Base-by-base conservation (phyloP, 2,888 invertebrate genomes). In the Anarsia innoxiella region DNA sequence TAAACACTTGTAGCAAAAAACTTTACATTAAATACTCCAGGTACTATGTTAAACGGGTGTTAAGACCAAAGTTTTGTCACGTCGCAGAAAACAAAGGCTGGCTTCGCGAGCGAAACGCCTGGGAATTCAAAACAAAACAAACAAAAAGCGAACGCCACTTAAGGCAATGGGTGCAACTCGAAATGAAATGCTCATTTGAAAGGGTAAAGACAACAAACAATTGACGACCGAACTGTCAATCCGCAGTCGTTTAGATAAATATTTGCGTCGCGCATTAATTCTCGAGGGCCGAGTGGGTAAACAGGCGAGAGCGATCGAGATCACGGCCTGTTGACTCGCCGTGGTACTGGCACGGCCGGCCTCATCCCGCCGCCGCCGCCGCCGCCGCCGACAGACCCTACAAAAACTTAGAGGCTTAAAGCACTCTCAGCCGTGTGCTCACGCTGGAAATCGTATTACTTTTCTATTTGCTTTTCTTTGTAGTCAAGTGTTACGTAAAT, bases 221-320 rank as follows among this genome's bases (percentile, higher is more conserved):
- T 80, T 77, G 80, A 78, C 75, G 77, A 75, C 71, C 68, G 82
- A 80, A 82, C 83, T 82, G 83, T 83, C 83, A 83, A 83, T 83
- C 80, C 53, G 77, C 82, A 76, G 82, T 77, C 78, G 79, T 77
- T 80, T 74, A 70, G 77, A 77, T 76, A 77, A 84, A 84, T 82
- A 78, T 84, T 84, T 83, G 79, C 80, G 74, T 66, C 70, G 68
- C 74, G 84, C 82, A 83, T 83, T 84, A 84, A 83, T 83, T 77
- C 74, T 68, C 58, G 71, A 75, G 69, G 74, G 66, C 66, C 63
- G 60, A 61, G 66, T 54, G 73, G 59, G 72, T 60, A 70, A 76
- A 77, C 69, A 73, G 56, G 62, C 56, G 58, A 64, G 66, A 65
- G 62, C 67, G 75, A 76, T 76, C 77, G 73, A 69, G 75, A 78